Base-by-base conservation (phyloP, 2,888 invertebrate genomes). In the Chaetogeoica ovagalla region DNA sequence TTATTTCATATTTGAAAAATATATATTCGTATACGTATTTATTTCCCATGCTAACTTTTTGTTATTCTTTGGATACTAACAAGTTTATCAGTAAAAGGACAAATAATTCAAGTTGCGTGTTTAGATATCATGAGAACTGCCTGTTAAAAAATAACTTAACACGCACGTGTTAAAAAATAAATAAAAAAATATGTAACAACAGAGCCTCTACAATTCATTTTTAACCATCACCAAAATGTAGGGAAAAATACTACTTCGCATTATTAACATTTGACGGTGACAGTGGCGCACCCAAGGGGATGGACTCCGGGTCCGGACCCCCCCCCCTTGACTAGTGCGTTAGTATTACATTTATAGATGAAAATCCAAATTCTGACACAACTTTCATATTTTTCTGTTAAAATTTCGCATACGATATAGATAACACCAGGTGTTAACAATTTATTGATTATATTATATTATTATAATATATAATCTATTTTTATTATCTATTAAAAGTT, bases 81-180 rank as follows among this genome's bases (percentile, higher is more conserved):
- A 79, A 79, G 69, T 79, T 79, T 71, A 79, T 79, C 63, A 79
- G 79, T 39, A 62, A 21, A 62, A 17, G 69, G 63, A 37, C 23
- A 63, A 71, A 79, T 79, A 70, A 71, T 79, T 79, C 62, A 70
- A 52, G 70, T 79, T 79, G 79, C 79, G 63, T 79, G 79, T 63
- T 71, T 79, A 39, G 55, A 79, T 79, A 55, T 55, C 69, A 79
- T 79, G 62, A 79, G 63, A 23, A 62, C 15, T 43, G 63, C 39
- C 71, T 55, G 66, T 75, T 75, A 43, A 43, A 66, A 66, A 59
- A 66, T 59, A 75, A 59, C 66, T 63, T 48, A 70, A 79, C 79
- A 79, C 79, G 79, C 70, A 79, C 70, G 23, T 57, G 43, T 69
- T 62, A 69, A 68, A 52, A 68, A 69, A 68, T n/a, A 63, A 69